These are phyloP conservation scores for Thaleichthys pacificus DNA, from an alignment of 2,797 vertebrate species.

Conservation along the genomic window DNA sequence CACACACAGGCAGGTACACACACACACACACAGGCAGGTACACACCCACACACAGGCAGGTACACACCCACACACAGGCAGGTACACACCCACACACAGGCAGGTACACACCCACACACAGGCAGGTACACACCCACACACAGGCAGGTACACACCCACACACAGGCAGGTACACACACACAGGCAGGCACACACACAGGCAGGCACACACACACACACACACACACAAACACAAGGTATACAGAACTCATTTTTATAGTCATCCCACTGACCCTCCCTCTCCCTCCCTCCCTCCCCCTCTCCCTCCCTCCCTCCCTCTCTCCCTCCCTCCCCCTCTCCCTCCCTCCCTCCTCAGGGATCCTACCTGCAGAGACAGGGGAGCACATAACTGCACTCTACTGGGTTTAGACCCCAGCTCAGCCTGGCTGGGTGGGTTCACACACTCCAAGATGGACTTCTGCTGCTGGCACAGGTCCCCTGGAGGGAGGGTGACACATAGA, in stretches of 20 bases:
- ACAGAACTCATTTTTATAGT: background rate
- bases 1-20: no score
- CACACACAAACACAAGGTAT: background rate
- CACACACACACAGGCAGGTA: no score
- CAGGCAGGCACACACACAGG: background rate
- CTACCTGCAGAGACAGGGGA: constrained; percentile 64
- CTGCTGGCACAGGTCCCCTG: constrained; percentile 63
- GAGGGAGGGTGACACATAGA: no score
- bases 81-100: background rate
- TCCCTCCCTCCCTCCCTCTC: no score
- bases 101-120: background rate
- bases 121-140: no score
- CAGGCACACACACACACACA: background rate
- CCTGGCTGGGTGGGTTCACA: constrained; percentile 5
- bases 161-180: background rate
- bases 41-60: no score
- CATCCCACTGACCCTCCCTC: no score
- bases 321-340: background rate
- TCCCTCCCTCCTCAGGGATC: background rate
- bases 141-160: no score
- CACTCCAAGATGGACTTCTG: constrained; percentile 38
- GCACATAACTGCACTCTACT: constrained; percentile 69
- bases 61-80: constrained; percentile 8
- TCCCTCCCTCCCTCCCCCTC: no score
- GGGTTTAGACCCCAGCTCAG: constrained; percentile 49